Conservation (phyloP, 1,140 invertebrate genomes). For the Hyphantria cunea region DNA sequence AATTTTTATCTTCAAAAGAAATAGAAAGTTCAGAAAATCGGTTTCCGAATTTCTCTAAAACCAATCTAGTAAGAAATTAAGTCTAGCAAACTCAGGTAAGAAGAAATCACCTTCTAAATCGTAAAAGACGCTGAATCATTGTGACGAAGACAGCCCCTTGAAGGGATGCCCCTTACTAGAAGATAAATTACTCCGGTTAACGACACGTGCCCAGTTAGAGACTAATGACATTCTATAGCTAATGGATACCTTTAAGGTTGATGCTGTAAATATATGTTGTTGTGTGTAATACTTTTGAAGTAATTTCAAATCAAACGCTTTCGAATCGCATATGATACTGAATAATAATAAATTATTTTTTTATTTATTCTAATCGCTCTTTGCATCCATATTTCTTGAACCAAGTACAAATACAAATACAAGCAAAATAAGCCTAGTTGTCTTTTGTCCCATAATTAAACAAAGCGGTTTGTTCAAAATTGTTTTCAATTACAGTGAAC, state of each 20-base stretch:
- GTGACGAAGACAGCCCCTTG: constrained; percentile 4
- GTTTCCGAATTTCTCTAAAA: not conserved
- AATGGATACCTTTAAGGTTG: not conserved
- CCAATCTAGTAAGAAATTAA: constrained; percentile 7
- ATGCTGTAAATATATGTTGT: too few species aligned
- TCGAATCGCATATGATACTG: too few species aligned
- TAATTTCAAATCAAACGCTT: too few species aligned
- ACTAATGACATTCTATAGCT: not conserved
- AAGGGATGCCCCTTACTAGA: constrained; percentile 1
- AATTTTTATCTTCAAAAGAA: not conserved
- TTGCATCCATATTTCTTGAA: too few species aligned
- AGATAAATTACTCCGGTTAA: constrained; percentile 9
- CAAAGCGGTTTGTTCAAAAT: too few species aligned
- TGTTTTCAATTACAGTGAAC: too few species aligned
- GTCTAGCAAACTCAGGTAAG: constrained; percentile 1
- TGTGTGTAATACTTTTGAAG: too few species aligned
- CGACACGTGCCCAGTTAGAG: not conserved
- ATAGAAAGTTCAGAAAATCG: not conserved
- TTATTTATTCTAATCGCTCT: too few species aligned
- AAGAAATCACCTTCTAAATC: constrained; percentile 6
- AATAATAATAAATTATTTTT: too few species aligned
- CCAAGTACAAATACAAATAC: too few species aligned
- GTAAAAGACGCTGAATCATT: constrained; percentile 1
- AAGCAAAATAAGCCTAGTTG: too few species aligned
- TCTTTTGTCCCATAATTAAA: too few species aligned